These are phyloP conservation scores for Dioctria rufipes DNA, from an alignment of 2,888 invertebrate genomes.

Conservation along the genomic window DNA sequence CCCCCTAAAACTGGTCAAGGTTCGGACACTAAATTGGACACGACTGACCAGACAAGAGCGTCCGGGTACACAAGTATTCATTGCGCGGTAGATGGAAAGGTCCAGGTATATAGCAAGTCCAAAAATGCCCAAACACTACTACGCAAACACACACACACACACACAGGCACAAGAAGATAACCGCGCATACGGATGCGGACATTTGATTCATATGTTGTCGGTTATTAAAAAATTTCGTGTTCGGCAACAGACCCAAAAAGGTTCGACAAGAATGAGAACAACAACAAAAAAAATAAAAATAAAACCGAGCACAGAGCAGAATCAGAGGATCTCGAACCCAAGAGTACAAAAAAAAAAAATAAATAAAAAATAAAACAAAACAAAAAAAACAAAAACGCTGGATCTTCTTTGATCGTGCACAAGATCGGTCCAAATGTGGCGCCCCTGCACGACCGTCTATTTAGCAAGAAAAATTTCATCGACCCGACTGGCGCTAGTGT, in stretches of 20 bases:
- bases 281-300: not conserved
- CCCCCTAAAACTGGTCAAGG: constrained; percentile 32
- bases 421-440: constrained; percentile 47
- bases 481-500: constrained; percentile 50
- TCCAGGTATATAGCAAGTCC: constrained; percentile 7
- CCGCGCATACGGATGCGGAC: not conserved
- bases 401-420: constrained; percentile 29
- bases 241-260: constrained; percentile 36
- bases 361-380: not conserved
- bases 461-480: constrained; percentile 35
- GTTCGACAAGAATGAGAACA: constrained; percentile 19
- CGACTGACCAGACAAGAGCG: constrained; percentile 27
- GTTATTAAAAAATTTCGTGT: constrained; percentile 49
- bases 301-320: constrained; percentile 8
- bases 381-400: constrained; percentile 14
- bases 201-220: constrained; percentile 21
- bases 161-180: not conserved
- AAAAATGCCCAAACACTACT: not conserved
- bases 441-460: constrained; percentile 42
- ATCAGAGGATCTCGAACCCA: constrained; percentile 27
- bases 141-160: not conserved
- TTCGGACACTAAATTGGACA: constrained; percentile 36
- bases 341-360: constrained; percentile 16
- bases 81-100: not conserved
- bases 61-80: constrained; percentile 25